Conservation (phyloP, 2,797 vertebrate genomes). For the Mus caroli region DNA sequence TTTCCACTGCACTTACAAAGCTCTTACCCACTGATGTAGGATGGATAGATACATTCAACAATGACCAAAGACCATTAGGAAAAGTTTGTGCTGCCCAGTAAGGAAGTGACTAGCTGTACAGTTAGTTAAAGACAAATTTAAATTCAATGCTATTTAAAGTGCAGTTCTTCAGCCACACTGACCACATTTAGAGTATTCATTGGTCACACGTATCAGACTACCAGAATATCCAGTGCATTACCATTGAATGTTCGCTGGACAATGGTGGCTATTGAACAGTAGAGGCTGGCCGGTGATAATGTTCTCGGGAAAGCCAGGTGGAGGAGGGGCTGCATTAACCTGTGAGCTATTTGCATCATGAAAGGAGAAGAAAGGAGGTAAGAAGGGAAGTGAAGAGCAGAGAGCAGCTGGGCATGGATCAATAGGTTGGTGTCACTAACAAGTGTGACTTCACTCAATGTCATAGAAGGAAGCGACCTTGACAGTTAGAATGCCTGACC, state of each 20-base stretch:
- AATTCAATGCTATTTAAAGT: conserved; percentile 9
- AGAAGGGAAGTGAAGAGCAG: neutral
- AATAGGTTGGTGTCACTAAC: conserved; percentile 15
- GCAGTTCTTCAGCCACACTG: neutral
- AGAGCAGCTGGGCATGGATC: conserved; percentile 5
- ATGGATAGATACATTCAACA: neutral
- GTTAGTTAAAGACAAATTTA: conserved; percentile 13
- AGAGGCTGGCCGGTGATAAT: neutral
- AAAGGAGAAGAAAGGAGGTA: conserved; percentile 6
- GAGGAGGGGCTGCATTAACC: neutral
- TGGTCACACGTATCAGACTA: neutral
- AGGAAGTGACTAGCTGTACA: neutral
- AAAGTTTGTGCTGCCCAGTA: neutral
- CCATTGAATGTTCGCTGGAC: neutral
- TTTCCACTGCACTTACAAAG: neutral
- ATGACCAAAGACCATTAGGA: neutral
- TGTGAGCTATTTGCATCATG: neutral
- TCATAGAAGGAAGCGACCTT: conserved; percentile 39
- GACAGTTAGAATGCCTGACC: neutral
- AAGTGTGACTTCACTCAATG: conserved; percentile 26
- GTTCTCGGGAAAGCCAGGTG: neutral
- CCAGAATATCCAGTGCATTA: neutral
- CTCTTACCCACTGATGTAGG: neutral
- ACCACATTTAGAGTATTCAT: neutral
- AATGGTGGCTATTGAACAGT: neutral